Evolutionary conservation across 2,797 vertebrate genomes (phyloP), one percentile per base, ranked within the genome.

Genomic region (Sebastes taczanowskii): DNA sequence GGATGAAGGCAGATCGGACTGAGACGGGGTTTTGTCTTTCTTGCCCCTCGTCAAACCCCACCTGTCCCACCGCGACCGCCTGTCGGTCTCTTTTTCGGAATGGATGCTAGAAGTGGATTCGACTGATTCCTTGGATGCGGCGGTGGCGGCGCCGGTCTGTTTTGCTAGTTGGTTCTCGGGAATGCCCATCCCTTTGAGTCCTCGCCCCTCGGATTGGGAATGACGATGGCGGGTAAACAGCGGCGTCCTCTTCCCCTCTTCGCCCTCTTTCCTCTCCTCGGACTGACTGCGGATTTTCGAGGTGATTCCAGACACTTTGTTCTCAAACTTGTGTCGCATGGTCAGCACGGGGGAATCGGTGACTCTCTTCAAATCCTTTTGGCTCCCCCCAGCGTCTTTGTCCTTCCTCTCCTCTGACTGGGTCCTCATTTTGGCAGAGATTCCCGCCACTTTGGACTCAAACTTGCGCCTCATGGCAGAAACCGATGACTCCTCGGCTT

Each of bases 121-220:
- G 18, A 98, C 80, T 0, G 98, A 98, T 65, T 99, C 98, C 0
- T 96, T 97, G 2, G 98, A 98, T 1, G 95, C 94, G 0, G 34
- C 88, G 38, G 38, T 1, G 0, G 90, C 14, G 0, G 90, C 10
- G 4, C 85, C 83, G 1, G 89, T 82, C 74, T 97, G 96, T 1
- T 93, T 91, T 0, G 95, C 96, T 0, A 97, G 91, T 62, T 97
- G 96, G 75, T 97, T 97, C 86, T 97, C 96, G 0, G 95, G 95
- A 72, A 97, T 91, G 9, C 95, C 96, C 74, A 97, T 93, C 52
- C 92, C 95, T 67, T 95, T 93, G 63, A 97, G 93, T 53, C 96
- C 96, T 10, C 97, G 96, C 0, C 97, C 97, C 85, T 99, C 97
- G 0, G 98, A 99, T 46, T 97, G 86, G 95, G 95, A 93, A 89